phyloP scores from a whole-genome alignment of 2,113 vertebrate species.

The Osmerus eperlanus region DNA sequence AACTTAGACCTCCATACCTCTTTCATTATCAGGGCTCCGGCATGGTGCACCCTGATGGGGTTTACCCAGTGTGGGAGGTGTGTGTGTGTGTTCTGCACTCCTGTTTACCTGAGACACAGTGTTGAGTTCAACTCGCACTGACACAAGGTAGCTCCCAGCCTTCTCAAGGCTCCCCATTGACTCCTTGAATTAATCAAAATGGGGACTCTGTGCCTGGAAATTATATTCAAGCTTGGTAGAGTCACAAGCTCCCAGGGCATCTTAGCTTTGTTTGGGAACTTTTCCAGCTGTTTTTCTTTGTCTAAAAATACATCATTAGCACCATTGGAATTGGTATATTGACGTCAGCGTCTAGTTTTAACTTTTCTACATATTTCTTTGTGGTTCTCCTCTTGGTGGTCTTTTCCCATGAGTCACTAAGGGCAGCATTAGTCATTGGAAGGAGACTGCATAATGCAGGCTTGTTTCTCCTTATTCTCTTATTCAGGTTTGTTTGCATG shows the following conservation, averaged over 20 bases:
- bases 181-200: constrained; percentile 11
- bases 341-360: constrained; percentile 4
- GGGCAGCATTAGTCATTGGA: constrained; percentile 20
- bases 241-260: background rate
- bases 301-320: constrained; percentile 11
- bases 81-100: background rate
- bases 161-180: constrained; percentile 3
- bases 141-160: background rate
- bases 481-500: background rate
- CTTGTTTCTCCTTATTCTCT: constrained; percentile 9
- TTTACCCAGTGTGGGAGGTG: background rate
- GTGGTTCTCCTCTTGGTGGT: background rate
- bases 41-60: background rate
- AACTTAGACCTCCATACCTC: background rate
- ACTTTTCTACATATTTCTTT: background rate
- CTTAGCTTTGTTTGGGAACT: background rate
- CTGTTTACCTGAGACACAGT: background rate
- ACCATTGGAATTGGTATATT: constrained; percentile 9
- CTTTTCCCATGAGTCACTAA: constrained; percentile 30
- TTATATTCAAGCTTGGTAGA: background rate
- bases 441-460: constrained; percentile 34
- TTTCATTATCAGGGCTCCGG: background rate
- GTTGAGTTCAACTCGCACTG: background rate
- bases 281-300: background rate
- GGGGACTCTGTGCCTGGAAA: background rate